Base-by-base conservation (phyloP, 2,797 vertebrate genomes). In the Loriculus beryllinus region DNA sequence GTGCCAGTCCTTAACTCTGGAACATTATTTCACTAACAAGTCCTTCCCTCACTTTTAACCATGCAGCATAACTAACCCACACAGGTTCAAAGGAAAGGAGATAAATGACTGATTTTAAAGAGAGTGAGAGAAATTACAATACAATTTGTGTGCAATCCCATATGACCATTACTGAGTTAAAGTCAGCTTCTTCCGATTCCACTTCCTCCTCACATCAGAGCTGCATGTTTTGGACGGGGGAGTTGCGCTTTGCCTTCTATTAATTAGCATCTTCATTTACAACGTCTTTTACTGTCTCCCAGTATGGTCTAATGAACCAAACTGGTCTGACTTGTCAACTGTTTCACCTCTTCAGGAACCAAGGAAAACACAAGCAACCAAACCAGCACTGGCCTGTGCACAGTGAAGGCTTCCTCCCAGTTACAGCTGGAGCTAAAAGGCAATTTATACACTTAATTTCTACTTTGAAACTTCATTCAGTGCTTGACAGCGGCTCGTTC, bases 341-440 rank as follows among this genome's bases (percentile, higher is more conserved):
- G 78, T 8, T 92, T 59, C 84, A 74, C 86, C 88, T 84, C 86
- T 57, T 12, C 75, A 47, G 90, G 80, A 96, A 90, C 35, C 0
- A 9, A 68, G 74, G 37, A 45, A 49, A 88, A n/a, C 59, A 8
- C 65, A 49, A 93, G 59, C 21, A 69, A 62, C 0, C n/a, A 71
- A 69, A 76, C 65, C 69, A 83, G 84, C 57, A 8, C 23, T 3
- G 5, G 3, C 47, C 57, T 13, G 14, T 0, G 11, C 0, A 9
- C 52, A 21, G 7, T 1, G 5, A 13, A 14, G 3, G 14, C 86
- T 59, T 63, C 72, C 54, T 56, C 1, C 0, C 29, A 3, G 37
- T 16, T 19, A 60, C 23, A 39, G 49, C 16, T 22, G 51, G 33
- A 92, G 65, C 52, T 76, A 68, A 71, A 81, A 60, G 28, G 4